Conservation (phyloP, 2,113 vertebrate species). For the Nymphicus hollandicus region DNA sequence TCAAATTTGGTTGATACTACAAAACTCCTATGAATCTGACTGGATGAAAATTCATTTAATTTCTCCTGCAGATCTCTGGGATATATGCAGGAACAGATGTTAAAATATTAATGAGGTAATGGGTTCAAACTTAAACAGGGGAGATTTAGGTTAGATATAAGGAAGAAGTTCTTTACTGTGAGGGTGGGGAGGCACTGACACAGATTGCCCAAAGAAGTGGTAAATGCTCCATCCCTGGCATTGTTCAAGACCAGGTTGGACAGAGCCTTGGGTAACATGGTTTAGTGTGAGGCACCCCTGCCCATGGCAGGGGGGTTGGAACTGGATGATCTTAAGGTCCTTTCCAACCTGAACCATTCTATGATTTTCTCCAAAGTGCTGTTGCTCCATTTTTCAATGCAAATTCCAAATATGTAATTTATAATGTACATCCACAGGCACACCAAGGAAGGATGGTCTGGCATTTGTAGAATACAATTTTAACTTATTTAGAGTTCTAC, state of each 20-base stretch:
- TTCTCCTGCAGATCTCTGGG: neutral
- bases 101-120: neutral
- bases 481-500: neutral
- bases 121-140: neutral
- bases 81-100: neutral
- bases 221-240: neutral
- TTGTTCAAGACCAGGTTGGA: neutral
- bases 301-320: neutral
- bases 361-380: neutral
- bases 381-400: neutral
- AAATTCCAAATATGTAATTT: neutral
- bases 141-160: neutral
- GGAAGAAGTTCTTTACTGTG: neutral
- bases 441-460: neutral
- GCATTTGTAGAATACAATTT: neutral
- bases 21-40: neutral
- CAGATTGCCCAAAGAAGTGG: neutral
- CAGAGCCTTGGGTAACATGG: neutral
- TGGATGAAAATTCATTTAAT: neutral
- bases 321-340: neutral
- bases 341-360: neutral
- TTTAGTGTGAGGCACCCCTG: neutral
- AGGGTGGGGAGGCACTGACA: neutral
- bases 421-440: neutral
- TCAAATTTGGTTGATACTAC: neutral